Percentiles rank a stretch among this genome's conserved stretches.
Conservation (phyloP, 2,888 invertebrate genomes). For the Calameuta pallipes region DNA sequence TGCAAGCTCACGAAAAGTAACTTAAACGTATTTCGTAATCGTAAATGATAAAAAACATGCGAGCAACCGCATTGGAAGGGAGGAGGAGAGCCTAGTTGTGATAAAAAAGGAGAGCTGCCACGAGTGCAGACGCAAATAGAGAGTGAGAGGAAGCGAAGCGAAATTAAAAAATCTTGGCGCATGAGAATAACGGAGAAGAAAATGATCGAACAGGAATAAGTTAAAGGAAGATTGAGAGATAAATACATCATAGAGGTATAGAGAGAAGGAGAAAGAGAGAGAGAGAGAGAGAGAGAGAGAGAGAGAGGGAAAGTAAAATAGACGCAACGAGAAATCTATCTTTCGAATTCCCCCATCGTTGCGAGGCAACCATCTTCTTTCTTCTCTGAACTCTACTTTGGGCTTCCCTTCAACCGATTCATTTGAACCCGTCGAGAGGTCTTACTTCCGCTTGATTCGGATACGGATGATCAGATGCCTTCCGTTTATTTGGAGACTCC, state of each 20-base stretch:
- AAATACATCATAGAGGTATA: background rate
- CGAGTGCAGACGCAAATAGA: constrained; percentile 1
- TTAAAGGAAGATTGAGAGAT: background rate
- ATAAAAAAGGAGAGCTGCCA: constrained; percentile 37
- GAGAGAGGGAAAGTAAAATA: background rate
- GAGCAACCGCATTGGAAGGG: constrained; percentile 1
- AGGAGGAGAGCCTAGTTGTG: constrained; percentile 29
- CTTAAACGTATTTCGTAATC: constrained; percentile 14
- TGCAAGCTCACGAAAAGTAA: constrained; percentile 2
- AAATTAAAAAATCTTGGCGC: background rate
- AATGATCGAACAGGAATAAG: background rate
- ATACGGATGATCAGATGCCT: background rate
- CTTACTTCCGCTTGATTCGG: background rate
- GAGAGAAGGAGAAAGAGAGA: background rate
- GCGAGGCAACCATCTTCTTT: constrained; percentile 28
- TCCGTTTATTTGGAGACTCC: background rate
- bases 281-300: background rate
- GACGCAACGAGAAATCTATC: background rate
- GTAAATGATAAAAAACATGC: background rate
- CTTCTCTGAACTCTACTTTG: constrained; percentile 24
- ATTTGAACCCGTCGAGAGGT: background rate
- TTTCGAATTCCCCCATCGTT: constrained; percentile 29
- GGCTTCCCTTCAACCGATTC: background rate
- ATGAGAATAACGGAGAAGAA: background rate
- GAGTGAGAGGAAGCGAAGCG: constrained; percentile 6